Base-by-base conservation (phyloP, 2,888 invertebrate genomes). In the Cataglyphis rosenhaueri region DNA sequence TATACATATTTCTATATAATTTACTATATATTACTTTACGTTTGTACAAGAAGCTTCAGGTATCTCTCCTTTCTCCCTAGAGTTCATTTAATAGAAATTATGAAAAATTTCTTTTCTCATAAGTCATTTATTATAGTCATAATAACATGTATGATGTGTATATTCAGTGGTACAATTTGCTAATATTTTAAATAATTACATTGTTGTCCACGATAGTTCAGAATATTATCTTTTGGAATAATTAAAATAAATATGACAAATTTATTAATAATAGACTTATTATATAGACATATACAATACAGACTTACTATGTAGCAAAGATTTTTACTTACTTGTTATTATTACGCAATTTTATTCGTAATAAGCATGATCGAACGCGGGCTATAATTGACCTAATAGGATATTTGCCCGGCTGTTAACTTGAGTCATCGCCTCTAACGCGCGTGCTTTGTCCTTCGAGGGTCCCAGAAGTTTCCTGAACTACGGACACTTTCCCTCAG, bases 381-480 rank as follows among this genome's bases (percentile, higher is more conserved):
- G 10, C 25, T 48, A 76, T 44, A 41, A 65, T 76, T 62, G 38
- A 79, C 29, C 21, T 61, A 57, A 55, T 57, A 66, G 48, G 48
- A 21, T 65, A 81, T 55, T 65, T 44, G 32, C 75, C n/a, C 41
- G 55, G 38, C 9, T 38, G 12, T 55, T 81, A 32, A 12, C 25
- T 78, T 62, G 68, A 76, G n/a, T 38, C 65, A 59, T 65, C 65
- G 74, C 25, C 25, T 59, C 35, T 76, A 62, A 44, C 18, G 25
- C 25, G 29, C 32, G 76, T 81, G 65, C 81, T 83, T 84, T 68
- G 71, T 79, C 55, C 57, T 44, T 75, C 61, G 38, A 71, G 66
- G 61, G 59, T 84, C 8, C n/a, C 81, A 73, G 52, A 83, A 84
- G 76, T 87, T 87, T 68, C 41, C 55, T 66, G 29, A 70, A 70